These are phyloP conservation scores for Euura saliciscinereae DNA, from an alignment of 1,140 invertebrate genomes.

Conservation along the genomic window DNA sequence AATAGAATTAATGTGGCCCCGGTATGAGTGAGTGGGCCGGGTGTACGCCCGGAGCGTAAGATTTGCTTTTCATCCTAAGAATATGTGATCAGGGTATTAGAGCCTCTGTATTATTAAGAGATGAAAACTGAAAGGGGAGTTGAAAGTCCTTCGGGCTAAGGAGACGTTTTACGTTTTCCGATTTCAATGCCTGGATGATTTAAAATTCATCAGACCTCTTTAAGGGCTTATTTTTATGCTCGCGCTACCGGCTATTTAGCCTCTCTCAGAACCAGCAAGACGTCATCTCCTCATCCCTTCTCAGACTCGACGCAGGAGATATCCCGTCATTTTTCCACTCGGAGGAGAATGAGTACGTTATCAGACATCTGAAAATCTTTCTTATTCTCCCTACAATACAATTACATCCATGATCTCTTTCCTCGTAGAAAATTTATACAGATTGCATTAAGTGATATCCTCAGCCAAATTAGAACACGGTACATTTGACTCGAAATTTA, in stretches of 20 bases:
- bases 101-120: slow-evolving; percentile 18
- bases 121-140: slow-evolving; percentile 15
- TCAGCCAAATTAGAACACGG: slow-evolving; percentile 10
- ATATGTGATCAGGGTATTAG: slow-evolving; percentile 20
- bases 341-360: too few species aligned
- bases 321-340: too few species aligned
- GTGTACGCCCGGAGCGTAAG: slow-evolving; percentile 11
- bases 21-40: not conserved
- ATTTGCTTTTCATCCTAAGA: slow-evolving; percentile 17
- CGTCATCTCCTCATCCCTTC: too few species aligned
- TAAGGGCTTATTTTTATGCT: slow-evolving; percentile 7
- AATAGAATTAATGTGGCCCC: slow-evolving; percentile 43
- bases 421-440: not conserved
- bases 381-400: too few species aligned
- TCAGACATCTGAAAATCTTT: too few species aligned
- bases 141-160: slow-evolving; percentile 9
- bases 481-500: slow-evolving; percentile 17
- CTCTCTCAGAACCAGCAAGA: not conserved
- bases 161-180: slow-evolving; percentile 5
- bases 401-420: not conserved
- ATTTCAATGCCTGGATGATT: slow-evolving; percentile 2
- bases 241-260: slow-evolving; percentile 4
- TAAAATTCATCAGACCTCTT: slow-evolving; percentile 5
- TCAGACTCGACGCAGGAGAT: too few species aligned
- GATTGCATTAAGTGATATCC: slow-evolving; percentile 20